These are phyloP conservation scores for Erpetoichthys calabaricus DNA, from an alignment of 2,797 vertebrate species.

Conservation along the genomic window DNA sequence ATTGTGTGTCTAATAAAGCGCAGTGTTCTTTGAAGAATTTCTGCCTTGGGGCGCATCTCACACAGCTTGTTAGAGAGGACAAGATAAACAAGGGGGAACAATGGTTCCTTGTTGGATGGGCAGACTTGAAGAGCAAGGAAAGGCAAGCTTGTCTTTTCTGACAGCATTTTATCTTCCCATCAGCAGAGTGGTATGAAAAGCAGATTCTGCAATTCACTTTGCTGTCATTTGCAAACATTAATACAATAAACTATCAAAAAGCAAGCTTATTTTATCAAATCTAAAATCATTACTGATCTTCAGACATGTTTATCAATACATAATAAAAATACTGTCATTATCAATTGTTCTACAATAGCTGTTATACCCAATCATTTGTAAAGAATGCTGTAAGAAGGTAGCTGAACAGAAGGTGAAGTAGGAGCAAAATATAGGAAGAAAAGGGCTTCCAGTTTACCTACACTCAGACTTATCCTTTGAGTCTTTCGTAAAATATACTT, in stretches of 20 bases:
- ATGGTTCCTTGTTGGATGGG: constrained; percentile 8
- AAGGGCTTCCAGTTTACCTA: too few relatives aligned
- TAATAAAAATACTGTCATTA: too few relatives aligned
- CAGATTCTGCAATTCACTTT: constrained; percentile 22
- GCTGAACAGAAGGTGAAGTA: background rate
- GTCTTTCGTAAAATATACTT: too few relatives aligned
- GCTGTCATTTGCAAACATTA: background rate
- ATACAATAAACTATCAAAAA: background rate
- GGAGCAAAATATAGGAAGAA: background rate
- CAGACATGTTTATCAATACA: too few relatives aligned
- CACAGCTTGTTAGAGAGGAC: constrained; percentile 11
- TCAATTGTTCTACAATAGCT: too few relatives aligned
- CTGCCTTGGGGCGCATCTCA: constrained; percentile 6
- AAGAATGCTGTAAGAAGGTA: too few relatives aligned
- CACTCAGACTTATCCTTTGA: too few relatives aligned
- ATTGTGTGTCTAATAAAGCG: constrained; percentile 12
- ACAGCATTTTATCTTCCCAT: constrained; percentile 7
- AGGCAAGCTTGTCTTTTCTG: constrained; percentile 7
- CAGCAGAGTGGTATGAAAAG: constrained; percentile 21
- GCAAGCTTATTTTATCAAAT: too few relatives aligned
- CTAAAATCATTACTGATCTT: too few relatives aligned
- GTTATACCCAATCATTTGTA: too few relatives aligned
- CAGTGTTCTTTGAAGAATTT: constrained; percentile 13
- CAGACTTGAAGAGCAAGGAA: constrained; percentile 2
- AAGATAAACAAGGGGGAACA: constrained; percentile 13